Conservation (phyloP, 35 echinoderm and acorn worm species). For the Ophiothrix spiculata region DNA sequence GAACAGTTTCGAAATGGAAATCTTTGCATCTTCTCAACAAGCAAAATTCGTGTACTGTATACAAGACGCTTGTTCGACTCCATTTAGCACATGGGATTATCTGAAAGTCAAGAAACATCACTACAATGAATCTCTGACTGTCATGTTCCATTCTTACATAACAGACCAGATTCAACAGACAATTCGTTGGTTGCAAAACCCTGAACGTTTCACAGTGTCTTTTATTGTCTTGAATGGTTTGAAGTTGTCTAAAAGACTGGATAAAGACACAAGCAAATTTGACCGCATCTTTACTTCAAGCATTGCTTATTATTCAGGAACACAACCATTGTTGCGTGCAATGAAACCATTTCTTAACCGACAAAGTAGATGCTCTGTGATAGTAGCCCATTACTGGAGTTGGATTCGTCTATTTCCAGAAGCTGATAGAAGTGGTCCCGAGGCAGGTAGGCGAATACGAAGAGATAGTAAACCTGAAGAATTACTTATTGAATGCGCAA, state of each 20-base stretch:
- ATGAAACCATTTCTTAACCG: background rate
- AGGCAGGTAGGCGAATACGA: too few species aligned
- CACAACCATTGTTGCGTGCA: background rate
- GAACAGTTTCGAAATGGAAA: background rate
- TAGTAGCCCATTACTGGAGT: background rate
- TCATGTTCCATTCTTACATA: conserved; percentile 50
- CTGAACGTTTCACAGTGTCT: background rate
- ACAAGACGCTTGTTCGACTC: background rate
- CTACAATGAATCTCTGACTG: background rate
- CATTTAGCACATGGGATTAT: conserved; percentile 19
- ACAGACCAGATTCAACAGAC: background rate
- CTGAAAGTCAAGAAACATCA: conserved; percentile 2
- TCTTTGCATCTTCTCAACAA: background rate
- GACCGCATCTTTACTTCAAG: conserved; percentile 34
- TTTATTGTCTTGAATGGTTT: background rate
- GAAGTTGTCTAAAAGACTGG: background rate
- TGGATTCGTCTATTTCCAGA: background rate
- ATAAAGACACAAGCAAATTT: background rate
- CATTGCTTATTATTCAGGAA: background rate
- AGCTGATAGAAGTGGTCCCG: background rate
- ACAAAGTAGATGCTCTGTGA: background rate
- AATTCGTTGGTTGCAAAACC: background rate
- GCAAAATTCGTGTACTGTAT: conserved; percentile 8
- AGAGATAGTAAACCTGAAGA: background rate
- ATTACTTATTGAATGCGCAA: background rate